Evolutionary conservation across 2,797 vertebrate genomes (phyloP), one percentile per base, ranked within the genome.

Genomic region (Lateolabrax maculatus): DNA sequence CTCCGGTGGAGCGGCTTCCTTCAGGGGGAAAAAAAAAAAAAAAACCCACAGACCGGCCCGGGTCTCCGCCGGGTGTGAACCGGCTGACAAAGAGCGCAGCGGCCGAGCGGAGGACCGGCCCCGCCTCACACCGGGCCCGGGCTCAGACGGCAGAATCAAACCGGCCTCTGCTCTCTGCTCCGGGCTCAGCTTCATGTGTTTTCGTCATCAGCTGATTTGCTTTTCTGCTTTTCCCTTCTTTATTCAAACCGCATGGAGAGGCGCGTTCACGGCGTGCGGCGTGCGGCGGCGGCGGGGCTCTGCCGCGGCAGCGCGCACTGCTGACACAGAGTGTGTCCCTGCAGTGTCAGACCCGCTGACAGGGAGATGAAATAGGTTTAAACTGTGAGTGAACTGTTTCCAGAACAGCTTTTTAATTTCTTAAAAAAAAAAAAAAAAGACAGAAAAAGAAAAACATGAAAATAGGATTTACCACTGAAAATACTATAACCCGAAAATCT

Each of bases 41-140:
- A 52, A 62, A 81, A 19, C 63, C 51, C 57, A 23, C 64, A 46
- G 70, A 84, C 55, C 79, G 75, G 66, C 83, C 85, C 76, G 60
- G 77, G 46, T 73, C 39, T 72, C 36, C 21, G 29, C 7, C 7
- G 82, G 37, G 74, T 11, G 80, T 63, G 76, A 70, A 57, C 72
- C 81, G 34, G 80, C 79, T 87, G 80, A 91, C 90, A 92, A 92
- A 92, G 90, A 89, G 80, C 87, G 60, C 37, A 68, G 79, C 23
- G 25, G 70, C 79, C 1, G 80, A 49, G 58, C 10, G 53, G n/a
- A 75, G 73, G 71, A 75, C 53, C 77, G 75, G 82, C 75, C 5
- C 80, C 49, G 18, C 44, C 31, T 6, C 31, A 31, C 64, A 49
- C 81, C 65, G 48, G 80, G 9, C 68, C 67, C 81, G 62, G 83